A percentile compares a stretch with the other conserved stretches of the same genome.
Conservation (phyloP, 2,797 vertebrate species). For the Betta splendens region DNA sequence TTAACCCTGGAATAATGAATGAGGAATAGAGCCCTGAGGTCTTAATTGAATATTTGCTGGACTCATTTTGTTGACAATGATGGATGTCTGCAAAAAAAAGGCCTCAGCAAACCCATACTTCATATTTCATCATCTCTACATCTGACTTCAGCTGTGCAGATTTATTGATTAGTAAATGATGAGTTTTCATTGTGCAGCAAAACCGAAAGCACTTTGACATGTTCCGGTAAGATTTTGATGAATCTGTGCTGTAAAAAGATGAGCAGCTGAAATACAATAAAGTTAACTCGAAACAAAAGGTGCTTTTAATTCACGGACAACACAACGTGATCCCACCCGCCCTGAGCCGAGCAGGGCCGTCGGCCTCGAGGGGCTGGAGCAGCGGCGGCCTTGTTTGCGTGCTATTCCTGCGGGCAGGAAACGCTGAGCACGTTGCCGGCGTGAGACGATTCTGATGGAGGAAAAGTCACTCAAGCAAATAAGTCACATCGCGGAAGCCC, state of each 20-base stretch:
- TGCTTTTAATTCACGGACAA: slow-evolving; percentile 17
- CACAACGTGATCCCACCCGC: background rate
- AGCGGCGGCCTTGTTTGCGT: slow-evolving; percentile 72
- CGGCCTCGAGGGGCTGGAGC: slow-evolving; percentile 10
- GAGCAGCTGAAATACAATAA: slow-evolving; percentile 37
- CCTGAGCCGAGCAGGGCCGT: slow-evolving; percentile 6
- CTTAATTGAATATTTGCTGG: slow-evolving; percentile 76
- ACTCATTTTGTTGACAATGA: slow-evolving; percentile 77
- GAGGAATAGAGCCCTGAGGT: slow-evolving; percentile 72
- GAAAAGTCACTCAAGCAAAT: slow-evolving; percentile 71
- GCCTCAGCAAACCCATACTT: slow-evolving; percentile 75
- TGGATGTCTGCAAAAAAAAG: slow-evolving; percentile 67
- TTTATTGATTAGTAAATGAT: slow-evolving; percentile 77
- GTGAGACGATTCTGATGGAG: slow-evolving; percentile 73
- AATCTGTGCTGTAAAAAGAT: slow-evolving; percentile 47
- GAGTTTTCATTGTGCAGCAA: slow-evolving; percentile 76
- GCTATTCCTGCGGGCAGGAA: slow-evolving; percentile 76
- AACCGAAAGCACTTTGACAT: slow-evolving; percentile 71
- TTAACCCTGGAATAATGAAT: slow-evolving; percentile 80
- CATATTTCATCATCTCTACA: slow-evolving; percentile 70
- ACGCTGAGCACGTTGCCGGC: slow-evolving; percentile 77
- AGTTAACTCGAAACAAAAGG: slow-evolving; percentile 22
- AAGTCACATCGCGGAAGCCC: slow-evolving; percentile 73
- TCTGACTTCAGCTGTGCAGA: slow-evolving; percentile 71
- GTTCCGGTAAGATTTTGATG: slow-evolving; percentile 62